Evolutionary conservation across 2,888 invertebrate species (phyloP).

Genomic region (Drosophila neotestacea): DNA sequence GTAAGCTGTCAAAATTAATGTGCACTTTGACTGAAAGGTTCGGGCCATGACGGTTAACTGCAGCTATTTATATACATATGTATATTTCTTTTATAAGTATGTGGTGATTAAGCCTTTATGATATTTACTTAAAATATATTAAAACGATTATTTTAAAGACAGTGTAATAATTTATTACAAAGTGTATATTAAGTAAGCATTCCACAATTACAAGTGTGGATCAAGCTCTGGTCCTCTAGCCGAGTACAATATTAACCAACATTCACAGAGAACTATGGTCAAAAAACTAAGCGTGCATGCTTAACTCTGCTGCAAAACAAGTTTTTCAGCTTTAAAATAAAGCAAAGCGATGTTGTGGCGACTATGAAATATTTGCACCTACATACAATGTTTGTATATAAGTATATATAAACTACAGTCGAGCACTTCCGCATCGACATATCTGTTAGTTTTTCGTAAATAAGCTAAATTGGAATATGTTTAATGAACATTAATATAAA

Average conservation of each 20-base stretch:
- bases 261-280: not conserved
- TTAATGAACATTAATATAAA: too few relatives aligned
- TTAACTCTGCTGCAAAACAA: not conserved
- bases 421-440: not conserved
- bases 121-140: not conserved
- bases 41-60: constrained; percentile 13
- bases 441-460: not conserved
- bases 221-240: not conserved
- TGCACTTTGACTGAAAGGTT: constrained; percentile 24
- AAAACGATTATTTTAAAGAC: not conserved
- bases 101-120: not conserved
- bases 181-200: not conserved
- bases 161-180: not conserved
- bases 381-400: not conserved
- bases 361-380: not conserved
- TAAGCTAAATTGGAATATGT: too few relatives aligned
- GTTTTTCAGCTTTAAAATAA: not conserved
- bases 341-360: not conserved
- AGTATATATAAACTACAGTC: not conserved
- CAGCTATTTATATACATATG: constrained; percentile 4
- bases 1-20: constrained; percentile 27
- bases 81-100: not conserved
- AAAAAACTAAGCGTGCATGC: not conserved
- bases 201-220: not conserved
- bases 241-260: not conserved